phyloP scores from a whole-genome alignment of 2,113 vertebrate species.

The Lota lota region DNA sequence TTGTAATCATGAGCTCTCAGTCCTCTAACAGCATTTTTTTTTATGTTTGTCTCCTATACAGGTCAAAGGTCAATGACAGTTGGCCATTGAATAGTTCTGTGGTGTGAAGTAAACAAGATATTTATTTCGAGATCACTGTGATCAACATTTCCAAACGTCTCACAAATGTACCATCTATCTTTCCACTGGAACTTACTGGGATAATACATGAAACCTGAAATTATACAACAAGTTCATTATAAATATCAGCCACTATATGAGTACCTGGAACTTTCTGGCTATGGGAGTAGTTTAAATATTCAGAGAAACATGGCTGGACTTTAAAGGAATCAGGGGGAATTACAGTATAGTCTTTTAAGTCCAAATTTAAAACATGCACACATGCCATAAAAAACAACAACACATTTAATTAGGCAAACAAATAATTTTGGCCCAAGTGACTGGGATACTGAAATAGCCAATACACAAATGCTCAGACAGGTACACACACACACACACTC shows the following conservation, averaged over 20 bases:
- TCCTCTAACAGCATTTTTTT: neutral
- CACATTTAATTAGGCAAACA: slow-evolving; percentile 34
- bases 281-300: slow-evolving; percentile 9
- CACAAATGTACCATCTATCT: too few species aligned
- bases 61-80: slow-evolving; percentile 1
- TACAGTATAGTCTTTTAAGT: slow-evolving; percentile 13
- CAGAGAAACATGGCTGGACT: slow-evolving; percentile 5
- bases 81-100: too few species aligned
- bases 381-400: neutral
- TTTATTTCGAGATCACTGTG: too few species aligned
- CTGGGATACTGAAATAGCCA: neutral
- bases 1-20: too few species aligned
- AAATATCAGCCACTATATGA: too few species aligned
- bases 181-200: too few species aligned
- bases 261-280: too few species aligned
- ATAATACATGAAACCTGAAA: too few species aligned
- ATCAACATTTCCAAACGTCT: too few species aligned
- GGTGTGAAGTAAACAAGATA: too few species aligned
- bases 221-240: too few species aligned
- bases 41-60: neutral
- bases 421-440: slow-evolving; percentile 9
- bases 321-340: slow-evolving; percentile 5
- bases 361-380: slow-evolving; percentile 29
- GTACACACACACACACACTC: slow-evolving; percentile 1
- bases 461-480: neutral